Percentiles rank a stretch among this genome's conserved stretches.
phyloP scores from a whole-genome alignment of 2,797 vertebrate species.

The Columba guinea region DNA sequence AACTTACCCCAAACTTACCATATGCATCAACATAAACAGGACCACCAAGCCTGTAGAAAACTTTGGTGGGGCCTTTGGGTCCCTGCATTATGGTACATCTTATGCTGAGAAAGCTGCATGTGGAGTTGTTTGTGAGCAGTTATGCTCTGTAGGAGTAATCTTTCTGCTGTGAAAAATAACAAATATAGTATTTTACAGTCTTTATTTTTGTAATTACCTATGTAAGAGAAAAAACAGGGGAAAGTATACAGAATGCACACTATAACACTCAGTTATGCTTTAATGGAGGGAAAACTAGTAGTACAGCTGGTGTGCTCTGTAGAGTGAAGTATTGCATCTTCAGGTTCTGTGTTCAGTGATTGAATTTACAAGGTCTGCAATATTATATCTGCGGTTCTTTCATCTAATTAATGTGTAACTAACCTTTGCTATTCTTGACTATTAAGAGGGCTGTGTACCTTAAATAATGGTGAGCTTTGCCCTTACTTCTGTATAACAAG shows the following conservation, averaged over 20 bases:
- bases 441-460: background rate
- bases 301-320: background rate
- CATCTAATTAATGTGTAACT: background rate
- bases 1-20: background rate
- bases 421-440: background rate
- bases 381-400: background rate
- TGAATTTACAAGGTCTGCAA: background rate
- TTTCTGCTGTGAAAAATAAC: background rate
- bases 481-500: background rate
- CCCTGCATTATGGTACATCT: background rate
- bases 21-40: background rate
- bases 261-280: background rate
- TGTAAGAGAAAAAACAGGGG: background rate
- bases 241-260: rapidly evolving
- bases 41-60: background rate
- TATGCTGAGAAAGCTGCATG: background rate
- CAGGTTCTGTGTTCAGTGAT: background rate
- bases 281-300: background rate
- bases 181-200: background rate
- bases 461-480: background rate
- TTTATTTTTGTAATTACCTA: background rate
- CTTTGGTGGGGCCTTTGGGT: background rate
- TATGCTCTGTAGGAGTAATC: background rate
- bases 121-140: background rate
- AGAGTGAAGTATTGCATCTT: background rate